Base-by-base conservation (phyloP, 1,140 invertebrate genomes). In the Musca vetustissima region DNA sequence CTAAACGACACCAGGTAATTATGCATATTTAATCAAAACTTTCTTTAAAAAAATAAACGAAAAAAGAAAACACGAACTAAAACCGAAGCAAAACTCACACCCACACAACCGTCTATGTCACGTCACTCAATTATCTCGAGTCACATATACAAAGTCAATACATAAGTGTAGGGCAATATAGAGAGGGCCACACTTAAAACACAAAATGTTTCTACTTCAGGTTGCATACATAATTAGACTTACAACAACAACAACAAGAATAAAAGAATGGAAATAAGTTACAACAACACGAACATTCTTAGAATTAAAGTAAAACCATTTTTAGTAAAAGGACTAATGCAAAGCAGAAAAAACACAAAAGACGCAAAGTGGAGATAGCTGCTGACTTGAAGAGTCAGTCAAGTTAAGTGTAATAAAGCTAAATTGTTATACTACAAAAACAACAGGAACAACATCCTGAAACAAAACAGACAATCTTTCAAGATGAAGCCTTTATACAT, bases 1-100 rank as follows among this genome's bases (percentile, higher is more conserved):
- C 55, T 61, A 61, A 61, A 61, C 57, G 57, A 36, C 28, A 61
- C 57, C 57, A 65, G 64, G 64, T 65, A 65, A 65, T 65, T 65
- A 65, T 65, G 64, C 64, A 65, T 65, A 65, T 65, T 65, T 65
- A 65, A 65, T 65, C 64, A 65, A 65, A 65, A 65, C 48, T 65
- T 65, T 61, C 25, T 61, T 21, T 13, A 43, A 43, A 43, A 6
- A 43, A n/a, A n/a, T n/a, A n/a, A n/a, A n/a, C n/a, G n/a, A n/a
- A n/a, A n/a, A 43, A 43, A 43, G 8, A 28, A 59, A 24, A 55
- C 21, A 55, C 19, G 9, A 0, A 24, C 21, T 13, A 4, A 24
- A 0, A 55, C 53, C 4, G 11, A 43, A 43, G 11, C 1, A 43
- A 43, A 43, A 43, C 36, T 8, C 6, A 43, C 36, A 43, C 36